A percentile compares a stretch with the other conserved stretches of the same genome.
Conservation (phyloP, 2,113 vertebrate genomes). For the Stigmatopora argus region DNA sequence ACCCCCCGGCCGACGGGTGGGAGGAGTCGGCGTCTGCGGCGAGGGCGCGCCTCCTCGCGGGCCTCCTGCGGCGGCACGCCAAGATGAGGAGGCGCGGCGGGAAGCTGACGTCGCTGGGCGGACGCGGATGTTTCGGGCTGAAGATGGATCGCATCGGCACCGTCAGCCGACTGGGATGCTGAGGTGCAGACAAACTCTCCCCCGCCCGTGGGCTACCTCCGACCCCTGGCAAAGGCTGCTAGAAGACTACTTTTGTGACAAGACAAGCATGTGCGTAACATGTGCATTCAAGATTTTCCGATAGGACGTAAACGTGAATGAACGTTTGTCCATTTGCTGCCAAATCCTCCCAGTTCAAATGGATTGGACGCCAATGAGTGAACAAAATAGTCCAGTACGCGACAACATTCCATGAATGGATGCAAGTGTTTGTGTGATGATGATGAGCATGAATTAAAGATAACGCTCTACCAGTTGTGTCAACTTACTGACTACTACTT, state of each 20-base stretch:
- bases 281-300: neutral
- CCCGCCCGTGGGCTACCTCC: slow-evolving; percentile 16
- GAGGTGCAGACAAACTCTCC: no score
- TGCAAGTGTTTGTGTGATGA: slow-evolving; percentile 1
- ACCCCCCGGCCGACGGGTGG: neutral
- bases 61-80: slow-evolving; percentile 58
- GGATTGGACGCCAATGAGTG: neutral
- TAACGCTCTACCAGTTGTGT: neutral
- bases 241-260: slow-evolving; percentile 2
- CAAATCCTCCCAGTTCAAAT: no score
- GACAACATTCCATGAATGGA: neutral
- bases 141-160: slow-evolving; percentile 79
- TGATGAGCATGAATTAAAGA: slow-evolving; percentile 12
- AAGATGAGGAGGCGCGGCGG: slow-evolving; percentile 59
- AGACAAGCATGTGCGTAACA: neutral
- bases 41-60: slow-evolving; percentile 44
- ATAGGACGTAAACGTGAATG: no score
- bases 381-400: neutral
- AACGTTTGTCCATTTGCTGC: no score
- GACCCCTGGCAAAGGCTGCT: slow-evolving; percentile 16
- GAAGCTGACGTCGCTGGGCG: slow-evolving; percentile 49
- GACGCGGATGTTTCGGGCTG: slow-evolving; percentile 75
- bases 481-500: neutral
- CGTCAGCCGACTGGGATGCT: slow-evolving; percentile 75
- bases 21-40: neutral